Evolutionary conservation across 2,113 vertebrate genomes (phyloP), one percentile per base, ranked within the genome.

Genomic region (Mionectes macconnelli): DNA sequence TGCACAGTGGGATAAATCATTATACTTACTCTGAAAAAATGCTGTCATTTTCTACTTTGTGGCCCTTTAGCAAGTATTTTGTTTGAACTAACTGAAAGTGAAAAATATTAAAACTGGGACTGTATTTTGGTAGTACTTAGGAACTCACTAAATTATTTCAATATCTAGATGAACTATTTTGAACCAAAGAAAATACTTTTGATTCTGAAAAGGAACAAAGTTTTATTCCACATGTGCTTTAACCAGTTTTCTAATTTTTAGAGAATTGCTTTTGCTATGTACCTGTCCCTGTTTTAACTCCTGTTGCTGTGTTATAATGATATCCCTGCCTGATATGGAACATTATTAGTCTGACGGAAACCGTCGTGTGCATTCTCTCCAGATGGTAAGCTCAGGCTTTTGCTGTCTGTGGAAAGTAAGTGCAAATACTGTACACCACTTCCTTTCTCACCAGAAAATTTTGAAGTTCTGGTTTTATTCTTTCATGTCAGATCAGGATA

Each of bases 371-470:
- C 55, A 45, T 88, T 66, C 63, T 73, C 95, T 73, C 31, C 45
- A 84, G 81, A 62, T 64, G 63, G 25, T 76, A 77, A 90, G 21
- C 37, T 90, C 37, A 74, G 55, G 62, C 47, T 90, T 92, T 88
- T 88, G 39, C 79, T 92, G 12, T 89, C 53, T 79, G 67, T 76
- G 55, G 79, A 76, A 85, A 85, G 40, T 35, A 64, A 40, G 28
- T 66, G 49, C 72, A 86, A 59, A 86, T 74, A 44, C 39, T 63
- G 30, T 42, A 35, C 52, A 81, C 52, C 31, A 77, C 72, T 92
- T 96, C 88, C 75, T 96, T 91, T 79, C 68, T 83, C 86, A 77
- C 28, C n/a, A 30, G n/a, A 85, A 66, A 23, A 47, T 70, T 85
- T 64, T 88, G 42, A 92, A 90, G 47, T 90, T 92, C 55, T 66